Evolutionary conservation across 2,888 invertebrate genomes (phyloP).

Genomic region (Patella caerulea): DNA sequence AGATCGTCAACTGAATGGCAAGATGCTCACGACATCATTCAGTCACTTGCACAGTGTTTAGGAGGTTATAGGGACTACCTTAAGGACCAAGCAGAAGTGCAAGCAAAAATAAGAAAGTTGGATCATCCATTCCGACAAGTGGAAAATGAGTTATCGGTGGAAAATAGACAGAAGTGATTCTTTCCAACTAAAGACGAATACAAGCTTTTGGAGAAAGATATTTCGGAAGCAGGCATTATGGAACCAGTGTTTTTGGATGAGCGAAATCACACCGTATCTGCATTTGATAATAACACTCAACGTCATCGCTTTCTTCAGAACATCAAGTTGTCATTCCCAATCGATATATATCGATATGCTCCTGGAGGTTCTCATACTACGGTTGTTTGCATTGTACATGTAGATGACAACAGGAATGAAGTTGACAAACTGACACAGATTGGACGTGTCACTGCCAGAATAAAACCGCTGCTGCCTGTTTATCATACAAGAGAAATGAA

Average conservation of each 20-base stretch:
- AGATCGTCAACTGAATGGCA: neutral
- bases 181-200: neutral
- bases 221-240: neutral
- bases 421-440: neutral
- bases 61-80: neutral
- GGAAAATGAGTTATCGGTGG: conserved; percentile 13
- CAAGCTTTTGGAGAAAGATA: neutral
- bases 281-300: neutral
- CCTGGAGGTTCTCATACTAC: neutral
- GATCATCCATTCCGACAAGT: conserved; percentile 14
- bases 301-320: neutral
- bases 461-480: neutral
- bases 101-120: neutral
- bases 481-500: conserved; percentile 7
- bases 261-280: neutral
- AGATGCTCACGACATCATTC: neutral
- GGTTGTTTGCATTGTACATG: neutral
- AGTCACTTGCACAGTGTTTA: conserved; percentile 8
- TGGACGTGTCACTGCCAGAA: neutral
- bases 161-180: conserved; percentile 11
- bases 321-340: neutral
- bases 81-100: neutral
- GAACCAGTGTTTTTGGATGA: neutral
- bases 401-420: neutral
- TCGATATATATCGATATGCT: neutral